Percentiles rank a stretch among this genome's conserved stretches.
Evolutionary conservation across 2,113 vertebrate genomes (phyloP).

Genomic region (Pantherophis guttatus): DNA sequence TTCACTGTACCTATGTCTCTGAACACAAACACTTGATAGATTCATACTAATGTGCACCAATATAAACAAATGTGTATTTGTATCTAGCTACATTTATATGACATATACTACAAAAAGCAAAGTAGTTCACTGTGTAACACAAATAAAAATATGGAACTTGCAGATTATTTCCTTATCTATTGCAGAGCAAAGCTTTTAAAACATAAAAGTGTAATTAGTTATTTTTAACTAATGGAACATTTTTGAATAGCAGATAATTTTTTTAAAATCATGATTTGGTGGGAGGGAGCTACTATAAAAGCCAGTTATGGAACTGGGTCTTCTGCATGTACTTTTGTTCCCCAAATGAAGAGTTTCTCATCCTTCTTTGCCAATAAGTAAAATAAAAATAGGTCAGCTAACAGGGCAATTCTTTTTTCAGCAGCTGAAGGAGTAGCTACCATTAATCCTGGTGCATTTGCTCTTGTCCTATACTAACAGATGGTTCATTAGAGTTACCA

Average conservation of each 20-base stretch:
- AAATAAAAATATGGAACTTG: background rate
- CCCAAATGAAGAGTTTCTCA: background rate
- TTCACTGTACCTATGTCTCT: constrained; percentile 15
- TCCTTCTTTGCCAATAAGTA: background rate
- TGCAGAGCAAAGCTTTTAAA: background rate
- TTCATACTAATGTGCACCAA: background rate
- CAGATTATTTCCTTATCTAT: background rate
- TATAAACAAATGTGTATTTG: background rate
- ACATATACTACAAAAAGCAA: background rate
- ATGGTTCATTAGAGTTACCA: background rate
- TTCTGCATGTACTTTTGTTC: background rate
- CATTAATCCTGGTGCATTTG: background rate
- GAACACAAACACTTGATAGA: constrained; percentile 22
- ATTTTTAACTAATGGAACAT: background rate
- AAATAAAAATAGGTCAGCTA: background rate
- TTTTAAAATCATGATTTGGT: background rate
- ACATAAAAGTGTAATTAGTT: background rate
- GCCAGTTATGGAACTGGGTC: background rate
- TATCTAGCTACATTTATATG: background rate
- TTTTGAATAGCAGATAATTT: background rate
- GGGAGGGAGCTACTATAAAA: background rate
- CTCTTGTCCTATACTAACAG: background rate
- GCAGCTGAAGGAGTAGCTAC: background rate
- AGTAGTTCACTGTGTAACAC: background rate
- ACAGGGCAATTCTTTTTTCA: background rate